phyloP scores from a whole-genome alignment of 2,797 vertebrate species.

The Octomys mimax region DNA sequence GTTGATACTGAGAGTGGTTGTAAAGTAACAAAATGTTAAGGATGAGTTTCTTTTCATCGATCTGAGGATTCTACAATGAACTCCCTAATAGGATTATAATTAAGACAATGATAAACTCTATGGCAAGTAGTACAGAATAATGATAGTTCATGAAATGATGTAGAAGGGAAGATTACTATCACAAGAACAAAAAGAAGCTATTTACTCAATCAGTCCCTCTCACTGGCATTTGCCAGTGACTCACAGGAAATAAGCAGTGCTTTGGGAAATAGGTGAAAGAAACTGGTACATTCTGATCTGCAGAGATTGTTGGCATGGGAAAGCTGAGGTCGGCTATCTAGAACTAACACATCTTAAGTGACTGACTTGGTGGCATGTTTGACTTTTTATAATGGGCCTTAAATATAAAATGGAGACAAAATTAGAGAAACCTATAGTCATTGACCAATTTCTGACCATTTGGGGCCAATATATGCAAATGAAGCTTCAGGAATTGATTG shows the following conservation, averaged over 20 bases:
- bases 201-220: not conserved
- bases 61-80: not conserved
- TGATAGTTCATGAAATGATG: not conserved
- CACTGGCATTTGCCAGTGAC: not conserved
- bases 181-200: not conserved
- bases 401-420: not conserved
- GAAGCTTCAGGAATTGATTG: not conserved
- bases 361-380: not conserved
- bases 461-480: not conserved
- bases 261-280: rapidly evolving
- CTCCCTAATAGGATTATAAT: not conserved
- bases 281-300: not conserved
- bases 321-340: not conserved
- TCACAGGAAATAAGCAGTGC: not conserved
- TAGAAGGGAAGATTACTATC: not conserved
- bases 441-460: not conserved
- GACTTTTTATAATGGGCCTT: not conserved
- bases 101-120: not conserved
- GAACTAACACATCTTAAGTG: rapidly evolving
- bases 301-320: not conserved
- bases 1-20: not conserved
- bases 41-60: not conserved
- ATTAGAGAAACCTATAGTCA: not conserved
- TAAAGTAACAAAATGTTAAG: slow-evolving; percentile 2
- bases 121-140: not conserved